phyloP scores from a whole-genome alignment of 2,888 invertebrate genomes.

The Orthonychiurus folsomi region DNA sequence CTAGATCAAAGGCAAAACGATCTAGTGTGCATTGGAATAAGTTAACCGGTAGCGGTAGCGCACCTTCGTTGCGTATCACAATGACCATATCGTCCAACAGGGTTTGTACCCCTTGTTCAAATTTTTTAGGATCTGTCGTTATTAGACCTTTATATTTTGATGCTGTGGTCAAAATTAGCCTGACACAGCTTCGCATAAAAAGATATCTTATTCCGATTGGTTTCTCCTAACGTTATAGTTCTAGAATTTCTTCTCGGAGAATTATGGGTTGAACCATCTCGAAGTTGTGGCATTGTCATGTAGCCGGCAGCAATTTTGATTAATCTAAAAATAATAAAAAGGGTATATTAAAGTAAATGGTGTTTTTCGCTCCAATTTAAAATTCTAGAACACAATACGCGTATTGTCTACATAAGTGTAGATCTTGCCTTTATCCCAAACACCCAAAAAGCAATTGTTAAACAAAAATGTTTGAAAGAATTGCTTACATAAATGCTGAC shows the following conservation, averaged over 20 bases:
- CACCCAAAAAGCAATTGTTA: too few relatives aligned
- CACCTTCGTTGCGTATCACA: conserved; percentile 27
- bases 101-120: conserved; percentile 47
- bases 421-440: too few relatives aligned
- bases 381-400: too few relatives aligned
- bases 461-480: conserved; percentile 7
- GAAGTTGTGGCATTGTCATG: conserved; percentile 43
- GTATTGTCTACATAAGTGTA: too few relatives aligned
- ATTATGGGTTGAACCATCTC: neutral
- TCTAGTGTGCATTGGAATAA: too few relatives aligned
- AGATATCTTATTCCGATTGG: conserved; percentile 51
- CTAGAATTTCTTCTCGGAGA: neutral
- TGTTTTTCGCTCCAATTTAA: too few relatives aligned
- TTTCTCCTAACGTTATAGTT: conserved; percentile 47
- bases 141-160: conserved; percentile 50
- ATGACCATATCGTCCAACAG: conserved; percentile 45
- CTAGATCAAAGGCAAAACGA: too few relatives aligned
- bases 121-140: conserved; percentile 48
- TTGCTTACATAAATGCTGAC: conserved; percentile 38
- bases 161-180: conserved; percentile 52
- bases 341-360: too few relatives aligned
- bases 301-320: conserved; percentile 56
- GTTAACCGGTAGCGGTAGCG: too few relatives aligned
- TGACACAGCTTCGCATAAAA: conserved; percentile 54
- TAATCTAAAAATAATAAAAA: conserved; percentile 47